Percentiles rank a stretch among this genome's conserved stretches.
Conservation (phyloP, 2,797 vertebrate species). For the Helicolenus hilgendorfi region DNA sequence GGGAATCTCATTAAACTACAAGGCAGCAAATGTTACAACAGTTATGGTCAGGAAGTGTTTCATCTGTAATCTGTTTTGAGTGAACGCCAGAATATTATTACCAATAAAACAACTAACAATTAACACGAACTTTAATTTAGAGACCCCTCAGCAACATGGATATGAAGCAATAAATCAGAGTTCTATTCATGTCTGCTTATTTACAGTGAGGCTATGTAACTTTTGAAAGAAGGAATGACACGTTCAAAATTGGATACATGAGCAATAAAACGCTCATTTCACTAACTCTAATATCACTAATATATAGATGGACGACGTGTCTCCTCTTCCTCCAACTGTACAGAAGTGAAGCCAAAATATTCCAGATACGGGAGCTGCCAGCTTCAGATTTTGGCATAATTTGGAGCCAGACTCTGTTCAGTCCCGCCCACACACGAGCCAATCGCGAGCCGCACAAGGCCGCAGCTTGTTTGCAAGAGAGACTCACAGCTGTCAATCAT, state of each 20-base stretch:
- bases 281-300: no score
- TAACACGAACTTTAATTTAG: background rate
- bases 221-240: background rate
- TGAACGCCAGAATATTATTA: background rate
- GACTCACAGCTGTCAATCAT: no score
- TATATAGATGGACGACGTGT: no score
- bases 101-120: background rate
- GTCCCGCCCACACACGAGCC: no score
- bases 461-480: no score
- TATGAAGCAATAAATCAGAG: background rate
- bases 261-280: background rate
- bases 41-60: background rate
- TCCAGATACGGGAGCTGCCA: no score
- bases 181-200: background rate
- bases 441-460: no score
- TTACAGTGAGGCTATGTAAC: background rate
- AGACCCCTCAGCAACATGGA: background rate
- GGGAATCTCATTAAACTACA: conserved; percentile 13
- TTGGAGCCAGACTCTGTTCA: no score
- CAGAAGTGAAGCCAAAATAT: no score
- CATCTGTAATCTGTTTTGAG: background rate
- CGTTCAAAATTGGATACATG: no score
- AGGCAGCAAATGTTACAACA: background rate
- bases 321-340: no score
- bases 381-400: no score